These are phyloP conservation scores for Ascaphus truei DNA, from an alignment of 2,113 vertebrate genomes.

Conservation along the genomic window DNA sequence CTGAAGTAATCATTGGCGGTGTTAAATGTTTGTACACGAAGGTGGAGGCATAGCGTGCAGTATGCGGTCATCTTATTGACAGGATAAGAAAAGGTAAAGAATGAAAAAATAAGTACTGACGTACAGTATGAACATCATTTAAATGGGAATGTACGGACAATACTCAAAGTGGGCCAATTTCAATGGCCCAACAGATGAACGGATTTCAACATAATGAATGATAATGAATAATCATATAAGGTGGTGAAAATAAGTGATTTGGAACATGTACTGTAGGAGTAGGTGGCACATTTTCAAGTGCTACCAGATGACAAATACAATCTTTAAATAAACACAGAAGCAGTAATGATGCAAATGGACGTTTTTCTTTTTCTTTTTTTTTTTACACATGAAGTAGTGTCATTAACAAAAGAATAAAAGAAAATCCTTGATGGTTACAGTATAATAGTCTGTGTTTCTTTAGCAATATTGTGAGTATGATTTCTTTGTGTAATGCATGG, in stretches of 20 bases:
- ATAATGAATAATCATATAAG: background rate
- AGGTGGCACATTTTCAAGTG: background rate
- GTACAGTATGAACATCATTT: background rate
- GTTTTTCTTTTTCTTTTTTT: background rate
- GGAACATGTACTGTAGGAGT: background rate
- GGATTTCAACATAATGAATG: background rate
- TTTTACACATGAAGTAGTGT: too few species aligned
- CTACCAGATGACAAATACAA: background rate
- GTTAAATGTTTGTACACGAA: too few species aligned
- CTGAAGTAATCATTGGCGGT: too few species aligned
- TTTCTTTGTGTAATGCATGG: constrained; percentile 1
- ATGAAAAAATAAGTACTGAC: too few species aligned
- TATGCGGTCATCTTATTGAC: too few species aligned
- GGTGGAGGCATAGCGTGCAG: too few species aligned
- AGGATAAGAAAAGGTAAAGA: too few species aligned
- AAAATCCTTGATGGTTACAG: background rate
- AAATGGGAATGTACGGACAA: background rate
- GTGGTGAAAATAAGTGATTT: background rate
- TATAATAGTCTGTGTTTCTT: constrained; percentile 5
- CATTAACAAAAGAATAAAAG: background rate
- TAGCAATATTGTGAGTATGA: background rate
- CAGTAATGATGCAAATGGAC: background rate
- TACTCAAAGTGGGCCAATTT: constrained; percentile 18
- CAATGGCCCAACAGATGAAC: background rate
- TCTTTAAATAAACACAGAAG: background rate